Base-by-base conservation (phyloP, 2,113 vertebrate species). In the Seriola quinqueradiata region DNA sequence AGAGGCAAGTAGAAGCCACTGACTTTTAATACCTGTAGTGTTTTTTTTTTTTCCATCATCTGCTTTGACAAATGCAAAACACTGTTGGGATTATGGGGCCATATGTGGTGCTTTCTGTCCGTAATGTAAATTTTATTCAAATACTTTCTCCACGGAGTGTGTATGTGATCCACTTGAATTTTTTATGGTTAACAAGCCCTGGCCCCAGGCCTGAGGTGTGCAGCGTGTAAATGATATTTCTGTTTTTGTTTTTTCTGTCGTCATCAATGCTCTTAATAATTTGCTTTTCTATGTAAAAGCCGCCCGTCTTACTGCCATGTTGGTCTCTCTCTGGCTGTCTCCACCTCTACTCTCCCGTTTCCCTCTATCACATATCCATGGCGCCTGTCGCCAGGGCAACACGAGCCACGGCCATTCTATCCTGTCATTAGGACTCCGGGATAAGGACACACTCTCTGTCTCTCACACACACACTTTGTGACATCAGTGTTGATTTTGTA, bases 371-470 rank as follows among this genome's bases (percentile, higher is more conserved):
- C 84, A 93, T 95, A 94, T 92, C 91, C 90, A 94, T 94, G 93
- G 94, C 79, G 86, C 86, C 90, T 88, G 95, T 95, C 90, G 69
- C 94, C 85, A 69, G 57, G 92, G 93, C 95, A 95, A 95, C 93
- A 59, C 70, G 67, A 86, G 89, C 88, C 75, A 16, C 19, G 80
- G 94, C 93, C 90, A 95, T 95, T 94, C 94, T 92, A 94, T 95
- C 94, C 94, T 82, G 80, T 94, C 95, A 94, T 95, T 94, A 93
- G 89, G 86, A 93, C 92, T 90, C 87, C 75, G 75, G 93, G 87
- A 90, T 89, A 87, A 88, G 81, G 73, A 83, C 86, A 50, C 79
- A 16, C 69, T 21, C 59, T 60, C 28, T 50, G 59, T 23, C 79
- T 55, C 75, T 10, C 46, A 66, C 52, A 16, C 36, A 38, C 5